Base-by-base conservation (phyloP, 2,888 invertebrate species). In the Drosophila suboccidentalis region DNA sequence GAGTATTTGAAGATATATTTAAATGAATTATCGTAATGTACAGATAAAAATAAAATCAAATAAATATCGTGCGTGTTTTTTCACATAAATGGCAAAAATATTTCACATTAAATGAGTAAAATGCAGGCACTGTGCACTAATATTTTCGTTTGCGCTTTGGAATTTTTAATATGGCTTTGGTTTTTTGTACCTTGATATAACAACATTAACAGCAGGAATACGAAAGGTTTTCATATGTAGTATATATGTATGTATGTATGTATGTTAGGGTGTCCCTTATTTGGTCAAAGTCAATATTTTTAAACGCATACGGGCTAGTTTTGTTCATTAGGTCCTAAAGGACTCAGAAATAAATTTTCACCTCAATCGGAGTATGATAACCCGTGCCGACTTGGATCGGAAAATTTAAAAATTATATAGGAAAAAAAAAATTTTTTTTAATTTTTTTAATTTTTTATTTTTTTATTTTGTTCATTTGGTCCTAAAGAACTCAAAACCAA, bases 51-150 rank as follows among this genome's bases (percentile, higher is more conserved):
- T 34, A 34, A 38, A 65, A 29, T 26, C 49, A 19, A 19, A 43
- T 19, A 43, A 43, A 43, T 43, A 43, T 43, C 19, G 19, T 43
- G 22, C 32, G 36, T 49, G 10, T 15, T n/a, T 62, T 62, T 6
- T 63, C 26, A 53, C n/a, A 26, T 55, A 50, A 55, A 51, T 70
- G 54, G 39, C 39, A 67, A 58, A 76, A 65, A 70, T 62, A 65
- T 65, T 65, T 62, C 38, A 59, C 71, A 70, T 75, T 75, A 72
- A 72, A 60, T 72, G 51, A 63, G 68, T 75, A 69, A 75, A 74
- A 61, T 70, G 70, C 64, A 72, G 57, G 72, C 63, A 43, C 51
- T 55, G 62, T 57, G 61, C 65, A 62, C 65, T 63, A 53, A 75
- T 66, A 58, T 71, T 71, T 71, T 49, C 9, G 22, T 63, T 71